A percentile compares a stretch with the other conserved stretches of the same genome.
Evolutionary conservation across 2,113 vertebrate species (phyloP).

Genomic region (Semnopithecus entellus): DNA sequence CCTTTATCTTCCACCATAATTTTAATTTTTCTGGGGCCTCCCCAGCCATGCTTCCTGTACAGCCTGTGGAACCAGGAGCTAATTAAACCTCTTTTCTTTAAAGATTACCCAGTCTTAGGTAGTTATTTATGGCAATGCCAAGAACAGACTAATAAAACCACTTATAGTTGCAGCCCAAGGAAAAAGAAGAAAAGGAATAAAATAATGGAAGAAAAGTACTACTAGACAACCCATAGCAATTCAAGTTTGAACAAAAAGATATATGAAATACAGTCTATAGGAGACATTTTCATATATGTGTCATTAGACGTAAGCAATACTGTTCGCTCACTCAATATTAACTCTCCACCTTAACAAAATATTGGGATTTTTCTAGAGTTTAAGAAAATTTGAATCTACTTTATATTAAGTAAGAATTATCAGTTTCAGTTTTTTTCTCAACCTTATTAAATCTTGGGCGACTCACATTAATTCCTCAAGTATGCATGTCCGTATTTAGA

Average conservation of each 20-base stretch:
- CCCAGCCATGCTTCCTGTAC: no score
- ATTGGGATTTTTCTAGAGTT: neutral
- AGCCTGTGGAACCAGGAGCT: no score
- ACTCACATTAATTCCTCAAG: neutral
- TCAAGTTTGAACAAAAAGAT: neutral
- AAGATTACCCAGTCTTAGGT: no score
- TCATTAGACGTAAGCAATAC: neutral
- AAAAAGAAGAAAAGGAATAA: neutral
- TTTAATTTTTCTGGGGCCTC: no score
- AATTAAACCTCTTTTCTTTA: no score
- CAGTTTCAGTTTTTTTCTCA: neutral
- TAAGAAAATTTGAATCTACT: neutral
- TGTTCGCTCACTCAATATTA: neutral
- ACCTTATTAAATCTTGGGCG: neutral
- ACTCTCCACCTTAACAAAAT: neutral
- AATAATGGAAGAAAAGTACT: neutral
- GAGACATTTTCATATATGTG: neutral
- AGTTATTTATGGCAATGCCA: no score
- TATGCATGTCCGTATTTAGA: neutral
- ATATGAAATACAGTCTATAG: neutral
- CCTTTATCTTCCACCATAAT: no score
- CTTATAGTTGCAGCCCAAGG: neutral
- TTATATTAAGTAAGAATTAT: neutral
- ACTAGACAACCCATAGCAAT: neutral
- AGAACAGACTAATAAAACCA: neutral